phyloP scores from a whole-genome alignment of 2,888 invertebrate species.

The Hetaerina titia region DNA sequence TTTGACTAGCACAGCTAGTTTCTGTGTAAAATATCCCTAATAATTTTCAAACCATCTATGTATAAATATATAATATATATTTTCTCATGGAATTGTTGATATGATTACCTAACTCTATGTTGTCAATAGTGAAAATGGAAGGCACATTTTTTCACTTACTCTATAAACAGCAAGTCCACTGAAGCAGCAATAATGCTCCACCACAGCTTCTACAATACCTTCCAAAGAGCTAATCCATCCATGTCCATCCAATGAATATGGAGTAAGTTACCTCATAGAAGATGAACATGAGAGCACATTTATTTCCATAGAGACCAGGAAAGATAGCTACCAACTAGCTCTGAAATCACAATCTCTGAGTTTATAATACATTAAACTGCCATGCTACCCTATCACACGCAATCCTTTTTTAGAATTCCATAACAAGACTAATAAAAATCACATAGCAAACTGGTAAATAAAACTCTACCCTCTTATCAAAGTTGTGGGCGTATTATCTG shows the following conservation, averaged over 20 bases:
- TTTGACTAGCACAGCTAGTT: slow-evolving; percentile 65
- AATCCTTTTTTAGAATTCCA: slow-evolving; percentile 41
- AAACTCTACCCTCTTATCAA: not conserved
- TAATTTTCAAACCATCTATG: slow-evolving; percentile 64
- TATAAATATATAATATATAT: slow-evolving; percentile 64
- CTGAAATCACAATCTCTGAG: slow-evolving; percentile 48
- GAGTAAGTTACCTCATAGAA: slow-evolving; percentile 26
- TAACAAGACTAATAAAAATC: slow-evolving; percentile 31
- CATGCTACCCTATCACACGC: slow-evolving; percentile 37
- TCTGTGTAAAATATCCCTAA: slow-evolving; percentile 65
- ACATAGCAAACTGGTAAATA: not conserved
- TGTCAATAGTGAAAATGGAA: slow-evolving; percentile 59
- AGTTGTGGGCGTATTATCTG: not conserved
- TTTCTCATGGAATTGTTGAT: slow-evolving; percentile 53
- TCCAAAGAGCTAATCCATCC: not conserved
- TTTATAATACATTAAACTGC: slow-evolving; percentile 18
- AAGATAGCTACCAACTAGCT: slow-evolving; percentile 44
- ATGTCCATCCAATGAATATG: slow-evolving; percentile 5
- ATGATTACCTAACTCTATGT: slow-evolving; percentile 34
- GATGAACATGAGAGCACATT: slow-evolving; percentile 37
- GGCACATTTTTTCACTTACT: slow-evolving; percentile 58
- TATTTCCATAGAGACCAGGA: not conserved
- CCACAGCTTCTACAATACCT: not conserved
- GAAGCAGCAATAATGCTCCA: not conserved
- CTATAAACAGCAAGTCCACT: not conserved